These are phyloP conservation scores for Margaritifera margaritifera DNA, from an alignment of 2,888 invertebrate species.

Conservation along the genomic window DNA sequence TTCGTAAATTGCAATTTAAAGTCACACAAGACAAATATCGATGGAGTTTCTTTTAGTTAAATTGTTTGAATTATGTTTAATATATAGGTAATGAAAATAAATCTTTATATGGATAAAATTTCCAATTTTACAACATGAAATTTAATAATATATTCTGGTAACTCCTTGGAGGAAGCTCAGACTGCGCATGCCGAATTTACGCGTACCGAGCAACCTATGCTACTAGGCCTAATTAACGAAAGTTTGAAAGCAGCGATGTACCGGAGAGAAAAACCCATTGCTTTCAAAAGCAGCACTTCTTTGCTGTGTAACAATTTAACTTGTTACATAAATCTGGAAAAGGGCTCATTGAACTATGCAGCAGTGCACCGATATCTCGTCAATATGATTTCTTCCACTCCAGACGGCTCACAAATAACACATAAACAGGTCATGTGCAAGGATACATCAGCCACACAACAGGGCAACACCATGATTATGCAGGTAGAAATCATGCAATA, in stretches of 20 bases:
- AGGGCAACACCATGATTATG: slow-evolving; percentile 63
- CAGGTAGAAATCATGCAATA: slow-evolving; percentile 49
- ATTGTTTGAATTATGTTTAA: too few species aligned
- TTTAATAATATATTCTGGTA: neutral
- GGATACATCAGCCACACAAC: slow-evolving; percentile 65
- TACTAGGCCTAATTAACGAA: slow-evolving; percentile 13
- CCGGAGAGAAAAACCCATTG: slow-evolving; percentile 63
- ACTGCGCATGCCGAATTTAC: slow-evolving; percentile 26
- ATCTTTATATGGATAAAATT: too few species aligned
- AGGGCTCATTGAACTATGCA: slow-evolving; percentile 63
- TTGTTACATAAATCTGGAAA: slow-evolving; percentile 58
- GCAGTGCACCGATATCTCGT: slow-evolving; percentile 68
- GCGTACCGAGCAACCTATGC: slow-evolving; percentile 60
- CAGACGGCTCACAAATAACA: slow-evolving; percentile 63
- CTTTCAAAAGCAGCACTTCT: slow-evolving; percentile 66
- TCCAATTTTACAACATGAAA: too few species aligned
- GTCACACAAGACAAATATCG: too few species aligned
- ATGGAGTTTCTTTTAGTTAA: too few species aligned
- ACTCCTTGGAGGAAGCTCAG: slow-evolving; percentile 6
- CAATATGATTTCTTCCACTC: slow-evolving; percentile 61
- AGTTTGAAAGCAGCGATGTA: slow-evolving; percentile 51
- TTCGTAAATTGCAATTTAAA: too few species aligned
- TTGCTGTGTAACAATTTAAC: slow-evolving; percentile 66
- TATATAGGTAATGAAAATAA: too few species aligned
- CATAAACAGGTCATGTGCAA: slow-evolving; percentile 67